Conservation (phyloP, 2,888 invertebrate genomes). For the Parnassius apollo region DNA sequence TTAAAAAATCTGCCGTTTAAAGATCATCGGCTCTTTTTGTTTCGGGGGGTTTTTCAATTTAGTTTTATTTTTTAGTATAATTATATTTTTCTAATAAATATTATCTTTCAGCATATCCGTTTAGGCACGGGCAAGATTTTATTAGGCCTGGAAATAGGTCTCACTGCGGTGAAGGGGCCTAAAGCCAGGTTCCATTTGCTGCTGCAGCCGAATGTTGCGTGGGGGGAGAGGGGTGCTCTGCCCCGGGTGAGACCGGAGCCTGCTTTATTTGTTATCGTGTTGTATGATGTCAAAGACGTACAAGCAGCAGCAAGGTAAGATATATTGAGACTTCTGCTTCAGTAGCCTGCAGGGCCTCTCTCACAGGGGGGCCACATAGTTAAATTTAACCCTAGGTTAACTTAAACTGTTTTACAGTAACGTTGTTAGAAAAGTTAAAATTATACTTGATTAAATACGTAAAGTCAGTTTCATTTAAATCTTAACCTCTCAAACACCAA, state of each 20-base stretch:
- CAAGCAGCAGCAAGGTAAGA: conserved; percentile 52
- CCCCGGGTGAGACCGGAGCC: conserved; percentile 58
- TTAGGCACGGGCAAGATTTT: conserved; percentile 52
- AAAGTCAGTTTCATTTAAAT: not conserved
- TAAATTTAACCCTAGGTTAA: too few relatives aligned
- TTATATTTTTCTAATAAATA: too few relatives aligned
- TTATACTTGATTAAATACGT: not conserved
- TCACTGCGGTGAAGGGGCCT: conserved; percentile 56
- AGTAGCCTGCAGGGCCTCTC: too few relatives aligned
- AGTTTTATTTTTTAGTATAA: too few relatives aligned
- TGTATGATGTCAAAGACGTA: conserved; percentile 52
- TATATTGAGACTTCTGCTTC: too few relatives aligned
- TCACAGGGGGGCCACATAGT: not conserved
- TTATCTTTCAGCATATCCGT: conserved; percentile 45
- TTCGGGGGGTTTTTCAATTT: too few relatives aligned
- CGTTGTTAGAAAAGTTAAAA: not conserved
- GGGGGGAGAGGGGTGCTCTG: conserved; percentile 54
- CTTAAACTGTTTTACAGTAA: too few relatives aligned
- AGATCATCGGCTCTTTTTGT: too few relatives aligned
- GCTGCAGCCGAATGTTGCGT: conserved; percentile 55
- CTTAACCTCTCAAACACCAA: too few relatives aligned
- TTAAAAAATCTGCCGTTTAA: too few relatives aligned
- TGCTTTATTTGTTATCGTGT: conserved; percentile 54
- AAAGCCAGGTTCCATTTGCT: conserved; percentile 54
- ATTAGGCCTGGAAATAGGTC: conserved; percentile 61